These are phyloP conservation scores for Xanthia togata DNA, from an alignment of 2,888 invertebrate species.

Conservation along the genomic window DNA sequence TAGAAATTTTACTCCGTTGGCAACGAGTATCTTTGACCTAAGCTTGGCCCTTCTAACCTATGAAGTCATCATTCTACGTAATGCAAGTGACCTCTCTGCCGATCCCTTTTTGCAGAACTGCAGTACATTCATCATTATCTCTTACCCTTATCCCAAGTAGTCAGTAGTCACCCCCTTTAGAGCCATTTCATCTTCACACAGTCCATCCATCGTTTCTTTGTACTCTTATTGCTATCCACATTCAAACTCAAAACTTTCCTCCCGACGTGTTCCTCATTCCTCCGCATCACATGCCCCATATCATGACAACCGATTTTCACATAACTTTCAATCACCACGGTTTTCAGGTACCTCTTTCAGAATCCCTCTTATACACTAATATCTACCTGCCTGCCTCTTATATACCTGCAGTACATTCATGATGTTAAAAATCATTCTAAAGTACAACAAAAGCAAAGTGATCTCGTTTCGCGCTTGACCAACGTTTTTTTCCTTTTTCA, in stretches of 20 bases:
- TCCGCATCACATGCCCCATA: not conserved
- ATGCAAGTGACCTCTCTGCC: not conserved
- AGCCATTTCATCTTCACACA: not conserved
- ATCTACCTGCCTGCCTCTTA: not conserved
- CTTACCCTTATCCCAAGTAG: not conserved
- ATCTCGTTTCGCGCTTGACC: constrained; percentile 51
- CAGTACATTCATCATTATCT: not conserved
- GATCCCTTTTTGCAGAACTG: not conserved
- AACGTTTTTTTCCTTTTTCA: constrained; percentile 46
- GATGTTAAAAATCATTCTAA: constrained; percentile 12
- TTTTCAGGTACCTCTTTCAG: not conserved
- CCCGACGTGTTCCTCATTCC: not conserved
- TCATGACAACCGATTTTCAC: not conserved
- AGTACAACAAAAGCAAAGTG: constrained; percentile 33
- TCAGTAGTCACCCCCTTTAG: not conserved
- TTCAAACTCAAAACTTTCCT: not conserved
- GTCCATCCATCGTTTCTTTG: not conserved
- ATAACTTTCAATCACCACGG: not conserved
- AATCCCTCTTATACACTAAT: not conserved
- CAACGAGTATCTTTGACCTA: not conserved
- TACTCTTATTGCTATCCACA: not conserved
- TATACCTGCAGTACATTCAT: not conserved
- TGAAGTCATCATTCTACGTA: not conserved
- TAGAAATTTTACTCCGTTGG: not conserved
- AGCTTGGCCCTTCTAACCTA: not conserved